These are phyloP conservation scores for Nematostella vectensis DNA, from an alignment of 92 coral and sea anemone species.

Conservation along the genomic window DNA sequence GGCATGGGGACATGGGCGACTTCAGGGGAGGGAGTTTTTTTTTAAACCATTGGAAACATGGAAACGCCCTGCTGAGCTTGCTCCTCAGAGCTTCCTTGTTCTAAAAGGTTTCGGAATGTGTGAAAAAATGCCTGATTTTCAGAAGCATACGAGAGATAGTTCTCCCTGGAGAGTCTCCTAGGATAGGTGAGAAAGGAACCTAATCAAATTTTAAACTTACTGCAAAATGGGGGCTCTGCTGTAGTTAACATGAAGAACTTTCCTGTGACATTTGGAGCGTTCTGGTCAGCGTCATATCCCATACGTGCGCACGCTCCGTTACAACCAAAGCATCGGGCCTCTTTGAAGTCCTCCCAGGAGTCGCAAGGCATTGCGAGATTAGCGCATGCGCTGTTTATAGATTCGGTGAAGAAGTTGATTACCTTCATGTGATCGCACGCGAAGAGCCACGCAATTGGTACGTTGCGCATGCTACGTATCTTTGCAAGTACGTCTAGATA, in stretches of 20 bases:
- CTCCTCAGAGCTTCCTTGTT: too few relatives aligned
- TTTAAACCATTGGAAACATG: too few relatives aligned
- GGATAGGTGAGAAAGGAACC: too few relatives aligned
- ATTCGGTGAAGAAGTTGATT: conserved; percentile 65
- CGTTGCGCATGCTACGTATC: background rate
- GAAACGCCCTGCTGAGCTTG: too few relatives aligned
- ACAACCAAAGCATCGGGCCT: conserved; percentile 62
- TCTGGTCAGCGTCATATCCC: conserved; percentile 75
- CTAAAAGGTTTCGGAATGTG: too few relatives aligned
- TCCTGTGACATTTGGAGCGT: conserved; percentile 12
- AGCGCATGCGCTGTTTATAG: conserved; percentile 62
- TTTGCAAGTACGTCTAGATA: conserved; percentile 6
- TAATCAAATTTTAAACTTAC: too few relatives aligned
- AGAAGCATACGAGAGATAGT: too few relatives aligned
- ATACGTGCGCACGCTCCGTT: conserved; percentile 51
- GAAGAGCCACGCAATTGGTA: conserved; percentile 39
- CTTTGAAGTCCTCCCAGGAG: conserved; percentile 64
- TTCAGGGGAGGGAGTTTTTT: too few relatives aligned
- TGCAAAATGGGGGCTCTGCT: conserved; percentile 41
- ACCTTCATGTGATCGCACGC: conserved; percentile 95
- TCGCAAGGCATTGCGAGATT: conserved; percentile 61
- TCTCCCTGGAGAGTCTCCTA: too few relatives aligned
- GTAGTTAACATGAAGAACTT: conserved; percentile 33
- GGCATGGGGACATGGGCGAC: too few relatives aligned
- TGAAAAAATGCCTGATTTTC: too few relatives aligned